Percentiles rank a stretch among this genome's conserved stretches.
Conservation (phyloP, 2,888 invertebrate species). For the Drosophila limbata region DNA sequence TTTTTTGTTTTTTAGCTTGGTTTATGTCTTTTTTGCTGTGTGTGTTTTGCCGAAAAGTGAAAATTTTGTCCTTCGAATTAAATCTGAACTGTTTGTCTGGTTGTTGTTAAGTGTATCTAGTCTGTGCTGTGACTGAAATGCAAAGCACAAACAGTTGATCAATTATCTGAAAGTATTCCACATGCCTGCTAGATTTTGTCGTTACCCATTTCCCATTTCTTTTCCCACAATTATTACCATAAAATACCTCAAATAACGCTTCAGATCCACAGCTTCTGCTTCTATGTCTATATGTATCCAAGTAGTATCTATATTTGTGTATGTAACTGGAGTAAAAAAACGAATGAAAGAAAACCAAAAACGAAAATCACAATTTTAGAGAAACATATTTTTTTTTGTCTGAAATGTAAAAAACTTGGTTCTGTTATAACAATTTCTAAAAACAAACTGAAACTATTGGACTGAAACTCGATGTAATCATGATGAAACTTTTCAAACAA, state of each 20-base stretch:
- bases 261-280: background rate
- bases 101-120: constrained; percentile 41
- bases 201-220: too few species aligned
- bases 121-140: constrained; percentile 31
- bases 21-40: constrained; percentile 14
- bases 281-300: background rate
- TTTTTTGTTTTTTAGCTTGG: background rate
- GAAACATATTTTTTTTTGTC: background rate
- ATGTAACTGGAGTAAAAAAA: too few species aligned
- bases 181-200: constrained; percentile 14
- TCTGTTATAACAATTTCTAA: background rate
- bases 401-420: background rate
- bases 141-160: background rate
- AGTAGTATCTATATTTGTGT: background rate
- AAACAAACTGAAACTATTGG: background rate
- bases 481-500: background rate
- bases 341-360: background rate
- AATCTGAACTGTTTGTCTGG: constrained; percentile 32
- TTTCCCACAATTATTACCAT: background rate
- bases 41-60: constrained; percentile 57
- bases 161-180: constrained; percentile 4
- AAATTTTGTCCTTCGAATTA: constrained; percentile 61
- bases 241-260: background rate
- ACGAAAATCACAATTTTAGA: background rate
- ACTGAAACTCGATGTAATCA: background rate